These are phyloP conservation scores for Solea solea DNA, from an alignment of 2,113 vertebrate genomes.

Conservation along the genomic window DNA sequence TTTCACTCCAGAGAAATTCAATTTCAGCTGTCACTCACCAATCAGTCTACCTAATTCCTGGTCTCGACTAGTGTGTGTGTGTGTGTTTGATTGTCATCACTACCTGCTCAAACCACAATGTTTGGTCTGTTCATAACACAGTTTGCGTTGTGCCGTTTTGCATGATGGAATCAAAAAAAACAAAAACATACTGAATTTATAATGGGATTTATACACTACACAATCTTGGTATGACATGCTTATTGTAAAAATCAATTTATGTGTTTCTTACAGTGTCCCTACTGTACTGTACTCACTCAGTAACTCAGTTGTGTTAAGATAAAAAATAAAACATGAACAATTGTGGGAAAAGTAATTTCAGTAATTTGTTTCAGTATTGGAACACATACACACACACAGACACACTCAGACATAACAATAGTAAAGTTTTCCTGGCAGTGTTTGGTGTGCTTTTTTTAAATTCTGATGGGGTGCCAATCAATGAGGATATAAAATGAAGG, in stretches of 20 bases:
- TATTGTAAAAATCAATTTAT: too few species aligned
- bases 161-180: slow-evolving; percentile 5
- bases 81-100: slow-evolving; percentile 14
- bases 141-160: slow-evolving; percentile 14
- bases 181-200: not conserved
- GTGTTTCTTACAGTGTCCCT: too few species aligned
- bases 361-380: slow-evolving; percentile 1
- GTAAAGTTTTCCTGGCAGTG: slow-evolving; percentile 20
- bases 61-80: slow-evolving; percentile 30
- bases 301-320: too few species aligned
- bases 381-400: not conserved
- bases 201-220: not conserved
- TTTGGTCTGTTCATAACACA: slow-evolving; percentile 15
- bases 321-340: slow-evolving; percentile 1
- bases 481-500: slow-evolving; percentile 38
- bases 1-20: slow-evolving; percentile 62
- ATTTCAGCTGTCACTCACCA: slow-evolving; percentile 73
- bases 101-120: slow-evolving; percentile 7
- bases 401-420: not conserved
- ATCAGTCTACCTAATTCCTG: slow-evolving; percentile 62
- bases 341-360: slow-evolving; percentile 8
- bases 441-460: slow-evolving; percentile 27
- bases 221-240: not conserved
- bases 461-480: slow-evolving; percentile 39
- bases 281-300: too few species aligned